Evolutionary conservation across 2,888 invertebrate genomes (phyloP).

Genomic region (Clitarchus hookeri): DNA sequence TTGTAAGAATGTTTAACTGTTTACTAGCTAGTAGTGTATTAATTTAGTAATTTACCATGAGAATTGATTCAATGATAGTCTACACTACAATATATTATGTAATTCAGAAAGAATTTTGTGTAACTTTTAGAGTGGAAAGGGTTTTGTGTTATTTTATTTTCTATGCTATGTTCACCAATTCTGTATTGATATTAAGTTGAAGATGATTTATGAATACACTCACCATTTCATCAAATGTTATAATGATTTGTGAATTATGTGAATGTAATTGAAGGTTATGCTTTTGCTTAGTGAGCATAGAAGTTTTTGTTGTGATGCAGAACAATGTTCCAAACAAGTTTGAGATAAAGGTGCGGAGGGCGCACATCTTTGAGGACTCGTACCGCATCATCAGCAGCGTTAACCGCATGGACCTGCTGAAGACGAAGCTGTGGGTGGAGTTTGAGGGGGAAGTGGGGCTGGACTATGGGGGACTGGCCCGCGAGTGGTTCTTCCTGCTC

Average conservation of each 20-base stretch:
- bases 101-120: too few species aligned
- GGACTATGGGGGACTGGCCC: slow-evolving; percentile 95
- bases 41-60: too few species aligned
- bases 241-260: not conserved
- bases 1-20: too few species aligned
- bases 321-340: slow-evolving; percentile 97
- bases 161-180: too few species aligned
- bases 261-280: not conserved
- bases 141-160: too few species aligned
- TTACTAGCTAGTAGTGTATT: too few species aligned
- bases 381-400: slow-evolving; percentile 93
- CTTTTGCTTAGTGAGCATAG: not conserved
- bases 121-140: too few species aligned
- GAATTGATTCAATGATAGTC: too few species aligned
- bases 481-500: slow-evolving; percentile 98
- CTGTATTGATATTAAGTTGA: too few species aligned
- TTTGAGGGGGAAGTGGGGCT: slow-evolving; percentile 96
- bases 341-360: slow-evolving; percentile 91
- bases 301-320: slow-evolving; percentile 59
- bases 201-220: too few species aligned
- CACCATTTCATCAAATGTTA: not conserved
- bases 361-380: slow-evolving; percentile 94
- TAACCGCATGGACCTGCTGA: slow-evolving; percentile 86
- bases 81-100: too few species aligned
- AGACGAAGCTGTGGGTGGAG: slow-evolving; percentile 98